Evolutionary conservation across 2,113 vertebrate species (phyloP).

Genomic region (Rhipidura dahli): DNA sequence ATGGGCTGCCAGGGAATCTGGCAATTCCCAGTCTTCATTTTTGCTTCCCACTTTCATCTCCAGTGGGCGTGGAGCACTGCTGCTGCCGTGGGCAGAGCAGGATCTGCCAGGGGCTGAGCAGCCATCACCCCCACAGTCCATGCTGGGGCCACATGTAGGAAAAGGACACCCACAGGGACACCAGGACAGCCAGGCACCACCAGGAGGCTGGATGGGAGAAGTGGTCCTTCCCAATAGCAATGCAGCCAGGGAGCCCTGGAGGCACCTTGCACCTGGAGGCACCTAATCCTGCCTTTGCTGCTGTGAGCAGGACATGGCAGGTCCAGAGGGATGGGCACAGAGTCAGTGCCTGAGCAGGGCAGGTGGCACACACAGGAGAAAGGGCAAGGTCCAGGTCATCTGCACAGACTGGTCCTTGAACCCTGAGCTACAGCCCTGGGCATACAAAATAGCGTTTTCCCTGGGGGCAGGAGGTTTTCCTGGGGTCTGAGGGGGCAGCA

Average conservation of each 20-base stretch:
- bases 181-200: not conserved
- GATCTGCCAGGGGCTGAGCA: not conserved
- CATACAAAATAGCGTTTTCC: not conserved
- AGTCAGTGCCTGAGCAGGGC: not conserved
- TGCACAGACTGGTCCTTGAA: not conserved
- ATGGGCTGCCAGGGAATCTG: not conserved
- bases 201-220: rapidly evolving
- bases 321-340: not conserved
- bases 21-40: not conserved
- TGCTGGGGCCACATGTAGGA: rapidly evolving
- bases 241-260: not conserved
- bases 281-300: not conserved
- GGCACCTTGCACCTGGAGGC: not conserved
- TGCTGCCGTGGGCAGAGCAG: not conserved
- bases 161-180: not conserved
- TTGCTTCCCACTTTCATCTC: not conserved
- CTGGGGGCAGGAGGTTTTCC: not conserved
- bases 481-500: not conserved
- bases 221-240: rapidly evolving
- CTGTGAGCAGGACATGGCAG: rapidly evolving
- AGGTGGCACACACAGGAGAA: not conserved
- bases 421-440: not conserved
- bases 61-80: not conserved
- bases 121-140: rapidly evolving
- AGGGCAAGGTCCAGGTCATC: not conserved